Conservation (phyloP, 2,113 vertebrate species). For the Spea bombifrons region DNA sequence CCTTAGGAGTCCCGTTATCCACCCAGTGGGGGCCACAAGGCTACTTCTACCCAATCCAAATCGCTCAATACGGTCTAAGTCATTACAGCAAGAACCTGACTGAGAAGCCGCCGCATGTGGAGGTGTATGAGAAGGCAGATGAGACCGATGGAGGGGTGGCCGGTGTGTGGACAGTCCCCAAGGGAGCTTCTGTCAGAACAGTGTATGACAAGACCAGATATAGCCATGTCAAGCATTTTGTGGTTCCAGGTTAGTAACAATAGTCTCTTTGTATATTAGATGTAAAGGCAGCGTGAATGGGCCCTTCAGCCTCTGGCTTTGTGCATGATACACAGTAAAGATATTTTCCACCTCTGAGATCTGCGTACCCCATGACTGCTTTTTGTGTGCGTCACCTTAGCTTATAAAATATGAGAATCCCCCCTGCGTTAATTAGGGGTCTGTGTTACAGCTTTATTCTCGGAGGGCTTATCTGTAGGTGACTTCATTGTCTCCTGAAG, state of each 20-base stretch:
- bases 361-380: too few relatives aligned
- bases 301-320: too few relatives aligned
- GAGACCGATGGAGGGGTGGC: constrained; percentile 58
- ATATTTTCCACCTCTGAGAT: too few relatives aligned
- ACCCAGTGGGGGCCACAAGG: constrained; percentile 98
- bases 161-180: constrained; percentile 75
- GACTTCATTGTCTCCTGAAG: constrained; percentile 61
- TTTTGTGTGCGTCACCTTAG: too few relatives aligned
- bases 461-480: constrained; percentile 50
- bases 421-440: constrained; percentile 6
- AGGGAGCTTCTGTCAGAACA: constrained; percentile 76
- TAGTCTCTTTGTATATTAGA: background rate
- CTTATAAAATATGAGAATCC: background rate
- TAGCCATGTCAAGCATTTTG: constrained; percentile 82
- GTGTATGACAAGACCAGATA: constrained; percentile 75
- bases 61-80: constrained; percentile 95
- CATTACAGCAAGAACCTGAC: constrained; percentile 99
- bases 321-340: too few relatives aligned
- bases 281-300: too few relatives aligned
- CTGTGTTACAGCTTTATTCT: background rate
- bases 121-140: constrained; percentile 84
- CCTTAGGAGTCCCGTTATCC: constrained; percentile 87
- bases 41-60: constrained; percentile 99
- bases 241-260: constrained; percentile 75
- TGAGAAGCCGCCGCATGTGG: constrained; percentile 81